Evolutionary conservation across 2,113 vertebrate genomes (phyloP), one percentile per base, ranked within the genome.

Genomic region (Bos indicus): DNA sequence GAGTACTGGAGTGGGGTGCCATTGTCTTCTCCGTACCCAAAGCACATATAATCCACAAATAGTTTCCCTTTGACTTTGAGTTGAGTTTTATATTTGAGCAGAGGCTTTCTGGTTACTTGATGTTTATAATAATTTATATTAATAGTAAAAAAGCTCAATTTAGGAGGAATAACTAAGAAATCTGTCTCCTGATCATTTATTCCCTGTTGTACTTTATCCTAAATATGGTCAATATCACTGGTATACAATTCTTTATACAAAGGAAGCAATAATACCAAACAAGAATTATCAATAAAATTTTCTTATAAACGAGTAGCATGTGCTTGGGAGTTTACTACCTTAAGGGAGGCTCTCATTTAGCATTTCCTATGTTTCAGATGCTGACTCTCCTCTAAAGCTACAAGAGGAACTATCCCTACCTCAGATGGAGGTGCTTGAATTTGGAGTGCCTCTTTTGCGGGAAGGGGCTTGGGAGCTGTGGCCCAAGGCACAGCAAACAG

Each of bases 381-480:
- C 57, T 43, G 52, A 30, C 43, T 77, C 1, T 83, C n/a, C 54
- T 80, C 57, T 51, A 80, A 64, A 40, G 10, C 80, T 92, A 15
- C 91, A 90, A 57, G 56, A 92, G 71, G 56, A 96, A 54, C 43
- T 36, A 19, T 59, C n/a, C 28, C 83, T 80, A 60, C 33, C 54
- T 56, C 93, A 96, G 4, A 67, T 46, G 2, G 51, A 86, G 51
- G 25, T 91, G 40, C 85, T 98, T 23, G 93, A 96, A 78, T 98
- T 98, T 95, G 97, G 94, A 91, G 60, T 93, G 33, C 97, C 98
- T 23, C 95, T 98, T 0, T 77, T 98, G 71, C 33, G 52, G 30
- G 97, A 97, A 95, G 97, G 88, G 36, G 97, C 97, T 2, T 95
- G 97, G 89, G 95, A 97, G 62, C 91, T 98, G 40, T 98, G 97